phyloP scores from a whole-genome alignment of 1,140 invertebrate genomes.

The Varroa destructor region DNA sequence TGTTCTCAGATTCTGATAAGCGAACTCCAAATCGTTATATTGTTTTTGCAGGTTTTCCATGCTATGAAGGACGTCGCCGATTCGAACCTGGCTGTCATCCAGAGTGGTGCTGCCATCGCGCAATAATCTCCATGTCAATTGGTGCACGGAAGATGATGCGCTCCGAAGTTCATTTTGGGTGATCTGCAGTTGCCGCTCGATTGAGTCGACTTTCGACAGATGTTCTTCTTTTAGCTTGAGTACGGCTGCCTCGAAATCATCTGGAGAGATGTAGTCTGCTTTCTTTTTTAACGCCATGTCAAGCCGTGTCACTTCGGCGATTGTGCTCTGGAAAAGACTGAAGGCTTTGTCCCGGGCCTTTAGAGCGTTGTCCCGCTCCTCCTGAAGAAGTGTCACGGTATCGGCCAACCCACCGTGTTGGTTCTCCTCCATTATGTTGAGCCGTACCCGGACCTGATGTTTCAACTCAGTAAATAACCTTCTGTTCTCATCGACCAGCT shows the following conservation, averaged over 20 bases:
- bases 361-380: constrained; percentile 7
- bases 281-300: background rate
- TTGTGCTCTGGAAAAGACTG: constrained; percentile 4
- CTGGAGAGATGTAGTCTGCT: constrained; percentile 4
- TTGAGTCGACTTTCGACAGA: background rate
- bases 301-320: constrained; percentile 11
- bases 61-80: constrained; percentile 5
- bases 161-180: constrained; percentile 14
- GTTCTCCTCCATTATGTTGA: background rate
- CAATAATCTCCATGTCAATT: constrained; percentile 13
- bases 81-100: constrained; percentile 1
- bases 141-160: constrained; percentile 17
- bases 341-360: constrained; percentile 7
- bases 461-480: background rate
- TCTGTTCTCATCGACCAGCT: constrained; percentile 23
- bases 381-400: background rate
- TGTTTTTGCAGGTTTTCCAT: constrained; percentile 22
- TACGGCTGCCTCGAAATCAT: constrained; percentile 21
- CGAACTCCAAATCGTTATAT: constrained; percentile 18
- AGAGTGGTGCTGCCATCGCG: background rate
- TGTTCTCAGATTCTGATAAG: background rate
- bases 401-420: background rate
- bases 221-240: constrained; percentile 18
- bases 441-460: constrained; percentile 5
- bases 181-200: constrained; percentile 15